Conservation (phyloP, 2,797 vertebrate species). For the Onychomys arenicola region DNA sequence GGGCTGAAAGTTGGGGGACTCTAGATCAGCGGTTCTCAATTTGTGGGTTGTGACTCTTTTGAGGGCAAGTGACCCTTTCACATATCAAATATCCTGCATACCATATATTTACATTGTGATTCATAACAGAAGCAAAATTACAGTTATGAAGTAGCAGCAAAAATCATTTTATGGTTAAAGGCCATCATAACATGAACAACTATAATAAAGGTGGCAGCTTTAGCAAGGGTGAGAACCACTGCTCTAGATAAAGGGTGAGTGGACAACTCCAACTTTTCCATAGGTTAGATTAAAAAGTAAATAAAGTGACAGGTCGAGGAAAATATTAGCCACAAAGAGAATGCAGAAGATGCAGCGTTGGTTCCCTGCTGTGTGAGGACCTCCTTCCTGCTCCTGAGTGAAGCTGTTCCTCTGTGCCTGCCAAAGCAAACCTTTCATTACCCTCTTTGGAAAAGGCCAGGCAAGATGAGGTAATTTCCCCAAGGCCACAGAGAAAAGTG, state of each 20-base stretch:
- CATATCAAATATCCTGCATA: too few relatives aligned
- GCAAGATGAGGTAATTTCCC: neutral
- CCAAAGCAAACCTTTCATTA: neutral
- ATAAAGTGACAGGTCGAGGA: neutral
- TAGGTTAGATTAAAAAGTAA: neutral
- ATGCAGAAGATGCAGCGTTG: neutral
- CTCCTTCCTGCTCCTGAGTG: too few relatives aligned
- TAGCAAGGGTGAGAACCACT: neutral
- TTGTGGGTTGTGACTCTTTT: neutral
- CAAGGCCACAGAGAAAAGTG: neutral
- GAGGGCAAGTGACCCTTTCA: neutral
- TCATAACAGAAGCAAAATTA: neutral
- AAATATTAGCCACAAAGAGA: slow-evolving; percentile 18
- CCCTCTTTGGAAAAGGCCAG: neutral
- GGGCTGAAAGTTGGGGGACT: neutral
- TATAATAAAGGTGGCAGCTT: neutral
- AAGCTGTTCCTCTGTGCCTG: too few relatives aligned
- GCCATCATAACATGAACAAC: neutral
- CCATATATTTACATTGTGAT: neutral
- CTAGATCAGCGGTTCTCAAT: neutral
- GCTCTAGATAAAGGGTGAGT: neutral
- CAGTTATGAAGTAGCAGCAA: neutral
- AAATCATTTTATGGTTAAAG: neutral
- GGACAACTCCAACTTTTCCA: neutral
- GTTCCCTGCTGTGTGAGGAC: neutral